phyloP scores from a whole-genome alignment of 2,888 invertebrate species.

The Drosophila meridiana region DNA sequence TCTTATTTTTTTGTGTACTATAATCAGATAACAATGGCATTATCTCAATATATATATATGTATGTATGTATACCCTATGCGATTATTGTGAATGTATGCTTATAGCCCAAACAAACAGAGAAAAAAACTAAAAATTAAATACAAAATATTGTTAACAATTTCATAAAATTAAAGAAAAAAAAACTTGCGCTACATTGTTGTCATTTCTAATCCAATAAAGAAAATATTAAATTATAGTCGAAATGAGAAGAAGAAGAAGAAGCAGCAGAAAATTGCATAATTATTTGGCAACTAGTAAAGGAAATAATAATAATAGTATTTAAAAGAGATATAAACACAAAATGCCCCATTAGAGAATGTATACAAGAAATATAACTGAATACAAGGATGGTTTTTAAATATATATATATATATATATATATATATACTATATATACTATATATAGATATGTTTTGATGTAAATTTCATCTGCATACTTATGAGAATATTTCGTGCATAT shows the following conservation, averaged over 20 bases:
- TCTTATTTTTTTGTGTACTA: constrained; percentile 66
- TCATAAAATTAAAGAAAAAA: constrained; percentile 34
- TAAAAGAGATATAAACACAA: constrained; percentile 22
- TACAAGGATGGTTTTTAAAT: constrained; percentile 57
- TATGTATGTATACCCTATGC: constrained; percentile 34
- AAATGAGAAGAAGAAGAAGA: not conserved
- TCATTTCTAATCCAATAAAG: constrained; percentile 55
- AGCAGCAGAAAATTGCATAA: constrained; percentile 22
- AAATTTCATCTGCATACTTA: constrained; percentile 45
- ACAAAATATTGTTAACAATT: constrained; percentile 45
- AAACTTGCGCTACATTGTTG: constrained; percentile 71
- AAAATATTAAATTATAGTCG: constrained; percentile 34
- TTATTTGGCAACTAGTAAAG: constrained; percentile 37
- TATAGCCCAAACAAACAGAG: constrained; percentile 35
- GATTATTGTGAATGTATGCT: constrained; percentile 46
- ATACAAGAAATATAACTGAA: constrained; percentile 50
- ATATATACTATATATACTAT: constrained; percentile 11
- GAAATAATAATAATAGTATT: constrained; percentile 25
- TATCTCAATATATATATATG: constrained; percentile 6
- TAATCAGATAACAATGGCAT: constrained; percentile 50
- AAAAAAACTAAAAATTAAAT: not conserved
- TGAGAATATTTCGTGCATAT: constrained; percentile 45
- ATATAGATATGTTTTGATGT: constrained; percentile 23
- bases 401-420: constrained; percentile 23
- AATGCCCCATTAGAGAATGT: constrained; percentile 55